Percentiles rank a stretch among this genome's conserved stretches.
phyloP scores from a whole-genome alignment of 2,113 vertebrate genomes.

The Stomatorhinus ivindoensis region DNA sequence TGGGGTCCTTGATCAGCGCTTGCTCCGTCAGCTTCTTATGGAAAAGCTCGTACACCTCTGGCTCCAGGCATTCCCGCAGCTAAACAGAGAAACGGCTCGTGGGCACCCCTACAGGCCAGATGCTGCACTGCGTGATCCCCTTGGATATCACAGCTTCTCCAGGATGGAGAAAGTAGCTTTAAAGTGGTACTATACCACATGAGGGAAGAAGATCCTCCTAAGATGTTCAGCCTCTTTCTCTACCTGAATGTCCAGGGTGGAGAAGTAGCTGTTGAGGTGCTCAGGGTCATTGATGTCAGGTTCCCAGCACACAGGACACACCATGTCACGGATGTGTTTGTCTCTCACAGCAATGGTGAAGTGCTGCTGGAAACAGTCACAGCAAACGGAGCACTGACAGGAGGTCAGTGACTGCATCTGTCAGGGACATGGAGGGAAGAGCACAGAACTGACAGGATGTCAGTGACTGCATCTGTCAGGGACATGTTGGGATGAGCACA shows the following conservation, averaged over 20 bases:
- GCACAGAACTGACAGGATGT: constrained; percentile 52
- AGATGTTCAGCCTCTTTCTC: background rate
- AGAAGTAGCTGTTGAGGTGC: constrained; percentile 78
- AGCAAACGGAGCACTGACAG: constrained; percentile 82
- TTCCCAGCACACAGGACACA: constrained; percentile 71
- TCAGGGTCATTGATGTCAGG: constrained; percentile 78
- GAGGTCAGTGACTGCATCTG: constrained; percentile 85
- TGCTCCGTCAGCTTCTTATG: constrained; percentile 77
- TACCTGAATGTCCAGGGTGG: constrained; percentile 82
- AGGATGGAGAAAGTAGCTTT: background rate
- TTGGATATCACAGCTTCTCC: background rate
- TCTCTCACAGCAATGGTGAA: constrained; percentile 79
- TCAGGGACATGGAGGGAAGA: constrained; percentile 18
- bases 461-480: constrained; percentile 74
- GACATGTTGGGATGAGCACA: background rate
- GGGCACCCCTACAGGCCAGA: background rate
- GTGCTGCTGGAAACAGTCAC: constrained; percentile 74
- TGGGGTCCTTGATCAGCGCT: constrained; percentile 79
- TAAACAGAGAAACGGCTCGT: constrained; percentile 30
- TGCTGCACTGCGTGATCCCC: background rate
- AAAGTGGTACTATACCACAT: background rate
- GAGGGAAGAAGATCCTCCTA: background rate
- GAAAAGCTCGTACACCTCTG: constrained; percentile 76
- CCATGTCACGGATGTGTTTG: constrained; percentile 84
- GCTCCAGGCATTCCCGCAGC: constrained; percentile 76